Evolutionary conservation across 1,140 invertebrate species (phyloP).

Genomic region (Cataglyphis hispanica): DNA sequence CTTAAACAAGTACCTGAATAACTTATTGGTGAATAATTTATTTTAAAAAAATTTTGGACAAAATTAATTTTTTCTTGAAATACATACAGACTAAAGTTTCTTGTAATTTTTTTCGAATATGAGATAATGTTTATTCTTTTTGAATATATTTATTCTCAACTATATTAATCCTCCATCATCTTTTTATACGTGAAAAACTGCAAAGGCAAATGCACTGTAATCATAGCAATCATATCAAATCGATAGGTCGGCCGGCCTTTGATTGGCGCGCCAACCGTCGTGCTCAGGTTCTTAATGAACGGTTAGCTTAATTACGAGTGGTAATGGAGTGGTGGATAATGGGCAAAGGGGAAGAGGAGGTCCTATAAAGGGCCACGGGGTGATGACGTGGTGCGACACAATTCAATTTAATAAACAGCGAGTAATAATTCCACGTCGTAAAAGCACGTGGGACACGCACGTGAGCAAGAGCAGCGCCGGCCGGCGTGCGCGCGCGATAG

Average conservation of each 20-base stretch:
- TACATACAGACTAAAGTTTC: background rate
- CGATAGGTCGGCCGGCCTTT: conserved; percentile 21
- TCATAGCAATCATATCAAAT: background rate
- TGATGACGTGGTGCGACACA: conserved; percentile 56
- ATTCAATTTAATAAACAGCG: conserved; percentile 73
- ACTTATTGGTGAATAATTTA: too few species aligned
- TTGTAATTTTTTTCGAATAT: background rate
- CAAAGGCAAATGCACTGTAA: background rate
- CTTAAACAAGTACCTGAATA: too few species aligned
- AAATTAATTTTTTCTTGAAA: background rate
- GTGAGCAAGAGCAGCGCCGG: conserved; percentile 27
- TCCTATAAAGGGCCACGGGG: conserved; percentile 37
- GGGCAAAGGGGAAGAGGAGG: background rate
- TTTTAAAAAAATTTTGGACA: too few species aligned
- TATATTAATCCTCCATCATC: background rate
- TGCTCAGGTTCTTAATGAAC: conserved; percentile 51
- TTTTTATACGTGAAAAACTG: background rate
- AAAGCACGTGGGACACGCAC: conserved; percentile 67
- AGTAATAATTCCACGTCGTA: conserved; percentile 68
- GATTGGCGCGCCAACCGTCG: conserved; percentile 35
- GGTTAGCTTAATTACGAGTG: conserved; percentile 61
- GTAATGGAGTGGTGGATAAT: conserved; percentile 30
- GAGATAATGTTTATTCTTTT: background rate
- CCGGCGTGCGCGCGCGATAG: conserved; percentile 4
- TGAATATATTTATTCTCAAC: background rate